These are phyloP conservation scores for Pipistrellus pipistrellus DNA, from an alignment of 2,797 vertebrate species.

Conservation along the genomic window DNA sequence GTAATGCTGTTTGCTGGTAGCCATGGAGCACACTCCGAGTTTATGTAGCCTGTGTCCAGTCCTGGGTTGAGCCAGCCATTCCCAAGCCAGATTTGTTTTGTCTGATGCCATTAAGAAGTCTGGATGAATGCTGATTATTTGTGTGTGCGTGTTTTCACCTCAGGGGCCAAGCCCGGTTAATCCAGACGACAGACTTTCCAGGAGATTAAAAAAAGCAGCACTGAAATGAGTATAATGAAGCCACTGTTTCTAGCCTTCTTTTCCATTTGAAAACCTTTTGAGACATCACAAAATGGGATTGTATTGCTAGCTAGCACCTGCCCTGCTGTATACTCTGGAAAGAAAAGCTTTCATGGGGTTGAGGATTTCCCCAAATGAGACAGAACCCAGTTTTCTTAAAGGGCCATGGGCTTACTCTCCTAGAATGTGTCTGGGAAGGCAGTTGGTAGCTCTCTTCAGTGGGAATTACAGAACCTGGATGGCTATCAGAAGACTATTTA, in stretches of 20 bases:
- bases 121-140: conserved; percentile 22
- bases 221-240: neutral
- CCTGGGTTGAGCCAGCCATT: neutral
- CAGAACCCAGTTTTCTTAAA: neutral
- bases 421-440: conserved; percentile 6
- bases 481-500: conserved; percentile 26
- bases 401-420: neutral
- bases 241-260: neutral
- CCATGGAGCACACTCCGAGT: neutral
- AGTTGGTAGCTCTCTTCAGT: neutral
- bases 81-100: conserved; percentile 35
- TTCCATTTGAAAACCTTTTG: conserved; percentile 9
- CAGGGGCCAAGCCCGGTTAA: neutral
- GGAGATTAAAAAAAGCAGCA: conserved; percentile 18
- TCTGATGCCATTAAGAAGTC: conserved; percentile 36
- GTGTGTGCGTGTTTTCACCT: neutral
- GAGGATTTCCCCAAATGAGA: neutral
- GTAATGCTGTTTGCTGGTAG: neutral
- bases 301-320: neutral
- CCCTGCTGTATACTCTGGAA: neutral
- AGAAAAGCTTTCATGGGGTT: neutral
- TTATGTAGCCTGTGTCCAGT: neutral
- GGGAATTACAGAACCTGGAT: conserved; percentile 27
- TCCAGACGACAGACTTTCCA: neutral
- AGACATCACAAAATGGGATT: neutral